Base-by-base conservation (phyloP, 1,140 invertebrate genomes). In the Ceratitis capitata region DNA sequence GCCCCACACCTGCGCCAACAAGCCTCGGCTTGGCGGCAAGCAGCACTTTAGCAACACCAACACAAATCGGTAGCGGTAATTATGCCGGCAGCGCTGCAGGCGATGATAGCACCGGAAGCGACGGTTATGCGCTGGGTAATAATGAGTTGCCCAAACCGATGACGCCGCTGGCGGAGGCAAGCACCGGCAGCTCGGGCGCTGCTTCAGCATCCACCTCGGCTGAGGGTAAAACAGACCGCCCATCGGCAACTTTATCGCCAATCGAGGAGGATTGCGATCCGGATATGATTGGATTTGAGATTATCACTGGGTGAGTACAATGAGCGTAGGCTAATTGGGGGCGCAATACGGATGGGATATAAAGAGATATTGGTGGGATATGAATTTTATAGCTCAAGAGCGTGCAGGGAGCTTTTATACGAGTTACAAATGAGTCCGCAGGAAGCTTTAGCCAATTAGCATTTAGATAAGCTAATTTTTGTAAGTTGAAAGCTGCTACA, bases 271-370 rank as follows among this genome's bases (percentile, higher is more conserved):
- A 97, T 90, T 97, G 96, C 90, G 96, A 97, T 92, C 94, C 96
- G 83, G 96, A 97, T 93, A 97, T 96, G 95, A 95, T 97, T 87
- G 96, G 96, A 87, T 98, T 98, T 92, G 97, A 98, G 93, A 94
- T 98, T 85, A 95, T 98, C 88, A 98, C 97, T 86, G 97, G 97
- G 94, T 94, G 92, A 93, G 90, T 88, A 49, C 23, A 39, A 19
- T 6, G 47, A 23, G n/a, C 49, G 29, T 42, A 64, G 45, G 35
- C 2, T 1, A 84, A 64, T n/a, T 26, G 56, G 58, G n/a, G 26
- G 58, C 2, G 23, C 6, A 23, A 56, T 0, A n/a, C n/a, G 51
- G 51, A 1, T 9, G 51, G 51, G n/a, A n/a, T 12, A n/a, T 5
- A n/a, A n/a, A 29, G 23, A 19, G 7, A 84, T 32, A 83, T 83